A percentile compares a stretch with the other conserved stretches of the same genome.
phyloP scores from a whole-genome alignment of 2,113 vertebrate genomes.

The Vulpes lagopus region DNA sequence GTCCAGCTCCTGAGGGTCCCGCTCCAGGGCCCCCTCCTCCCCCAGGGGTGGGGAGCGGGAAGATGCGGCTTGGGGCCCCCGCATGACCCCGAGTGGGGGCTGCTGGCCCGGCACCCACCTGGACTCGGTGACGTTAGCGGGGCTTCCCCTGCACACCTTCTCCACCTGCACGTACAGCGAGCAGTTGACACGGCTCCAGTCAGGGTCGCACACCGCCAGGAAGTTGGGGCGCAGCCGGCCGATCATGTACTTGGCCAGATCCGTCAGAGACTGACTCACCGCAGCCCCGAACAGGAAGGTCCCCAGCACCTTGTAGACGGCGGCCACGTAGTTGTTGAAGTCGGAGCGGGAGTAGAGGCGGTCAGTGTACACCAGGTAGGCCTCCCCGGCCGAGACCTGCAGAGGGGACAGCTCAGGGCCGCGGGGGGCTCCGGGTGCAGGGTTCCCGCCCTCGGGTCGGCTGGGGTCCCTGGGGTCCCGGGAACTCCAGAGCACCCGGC shows the following conservation, averaged over 20 bases:
- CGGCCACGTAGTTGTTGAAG: constrained; percentile 95
- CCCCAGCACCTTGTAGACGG: constrained; percentile 94
- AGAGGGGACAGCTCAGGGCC: background rate
- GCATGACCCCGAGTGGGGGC: background rate
- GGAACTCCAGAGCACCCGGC: background rate
- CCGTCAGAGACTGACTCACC: constrained; percentile 94
- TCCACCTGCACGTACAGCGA: constrained; percentile 91
- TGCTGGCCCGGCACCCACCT: constrained; percentile 87
- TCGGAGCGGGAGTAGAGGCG: constrained; percentile 93
- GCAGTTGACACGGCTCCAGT: constrained; percentile 89
- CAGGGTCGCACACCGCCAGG: constrained; percentile 92
- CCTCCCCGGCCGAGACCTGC: constrained; percentile 93
- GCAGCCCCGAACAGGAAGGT: constrained; percentile 92
- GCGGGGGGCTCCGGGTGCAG: too few relatives aligned
- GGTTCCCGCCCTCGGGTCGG: background rate
- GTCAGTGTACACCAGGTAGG: constrained; percentile 94
- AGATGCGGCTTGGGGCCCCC: background rate
- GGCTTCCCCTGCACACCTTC: constrained; percentile 91
- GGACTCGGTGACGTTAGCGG: constrained; percentile 91
- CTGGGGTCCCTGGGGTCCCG: background rate
- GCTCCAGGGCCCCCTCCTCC: background rate
- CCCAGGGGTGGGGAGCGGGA: background rate
- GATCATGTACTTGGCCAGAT: constrained; percentile 96
- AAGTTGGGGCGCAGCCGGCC: constrained; percentile 96
- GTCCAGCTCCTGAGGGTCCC: background rate